Evolutionary conservation across 30 jellyfish, hydroid and myxozoan genomes (phyloP).

Genomic region (Turritopsis dohrnii): DNA sequence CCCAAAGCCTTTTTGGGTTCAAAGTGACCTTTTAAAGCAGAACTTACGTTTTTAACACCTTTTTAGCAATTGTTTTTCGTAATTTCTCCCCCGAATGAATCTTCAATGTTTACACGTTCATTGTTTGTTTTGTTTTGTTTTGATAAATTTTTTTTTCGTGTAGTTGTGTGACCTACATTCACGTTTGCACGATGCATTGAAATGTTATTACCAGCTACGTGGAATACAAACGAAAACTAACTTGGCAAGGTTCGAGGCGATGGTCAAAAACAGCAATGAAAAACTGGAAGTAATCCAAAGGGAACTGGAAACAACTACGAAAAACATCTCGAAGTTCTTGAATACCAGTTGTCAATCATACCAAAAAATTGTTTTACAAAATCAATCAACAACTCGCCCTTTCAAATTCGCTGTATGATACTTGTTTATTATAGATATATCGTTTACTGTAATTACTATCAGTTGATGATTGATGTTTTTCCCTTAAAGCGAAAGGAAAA

Average conservation of each 20-base stretch:
- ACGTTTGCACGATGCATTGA: constrained; percentile 73
- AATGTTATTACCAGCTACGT: constrained; percentile 73
- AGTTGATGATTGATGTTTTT: too few species aligned
- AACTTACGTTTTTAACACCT: too few species aligned
- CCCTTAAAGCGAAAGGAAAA: too few species aligned
- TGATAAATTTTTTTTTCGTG: background rate
- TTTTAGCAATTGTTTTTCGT: too few species aligned
- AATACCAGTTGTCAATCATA: background rate
- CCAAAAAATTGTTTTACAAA: background rate
- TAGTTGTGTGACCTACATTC: constrained; percentile 70
- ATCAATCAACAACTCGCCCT: background rate
- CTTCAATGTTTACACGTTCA: background rate
- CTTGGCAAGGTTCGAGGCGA: constrained; percentile 52
- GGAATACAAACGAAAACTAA: constrained; percentile 78
- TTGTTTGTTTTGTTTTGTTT: background rate
- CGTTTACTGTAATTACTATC: too few species aligned
- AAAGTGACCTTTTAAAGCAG: too few species aligned
- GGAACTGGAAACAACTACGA: constrained; percentile 30
- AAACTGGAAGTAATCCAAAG: constrained; percentile 40
- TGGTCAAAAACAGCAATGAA: constrained; percentile 43
- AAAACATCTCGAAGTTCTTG: constrained; percentile 37
- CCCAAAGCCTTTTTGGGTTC: too few species aligned
- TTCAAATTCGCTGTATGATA: background rate
- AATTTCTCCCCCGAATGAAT: too few species aligned
- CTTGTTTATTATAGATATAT: background rate